Evolutionary conservation across 2,797 vertebrate genomes (phyloP).

Genomic region (Brachymystax lenok): DNA sequence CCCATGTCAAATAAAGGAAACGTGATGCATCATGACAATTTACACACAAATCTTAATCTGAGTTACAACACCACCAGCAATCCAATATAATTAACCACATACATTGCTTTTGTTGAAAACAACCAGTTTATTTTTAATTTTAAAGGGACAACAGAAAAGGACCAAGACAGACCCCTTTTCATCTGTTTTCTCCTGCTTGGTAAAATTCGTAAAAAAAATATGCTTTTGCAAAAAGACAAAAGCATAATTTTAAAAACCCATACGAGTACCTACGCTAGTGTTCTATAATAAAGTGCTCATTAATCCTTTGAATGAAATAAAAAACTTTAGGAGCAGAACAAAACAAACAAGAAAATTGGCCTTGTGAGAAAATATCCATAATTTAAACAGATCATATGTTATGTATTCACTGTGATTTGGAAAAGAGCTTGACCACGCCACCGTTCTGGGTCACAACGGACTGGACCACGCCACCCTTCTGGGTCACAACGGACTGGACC

Average conservation of each 20-base stretch:
- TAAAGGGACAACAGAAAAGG: constrained; percentile 75
- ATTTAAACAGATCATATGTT: constrained; percentile 42
- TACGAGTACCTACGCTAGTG: constrained; percentile 70
- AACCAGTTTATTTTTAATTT: not conserved
- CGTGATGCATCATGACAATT: constrained; percentile 83
- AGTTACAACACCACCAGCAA: constrained; percentile 80
- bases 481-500: not conserved
- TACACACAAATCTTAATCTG: constrained; percentile 59
- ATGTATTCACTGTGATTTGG: constrained; percentile 23
- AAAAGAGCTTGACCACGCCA: not conserved
- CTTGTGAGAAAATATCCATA: constrained; percentile 53
- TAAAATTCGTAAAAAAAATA: constrained; percentile 62
- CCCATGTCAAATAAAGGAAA: constrained; percentile 72
- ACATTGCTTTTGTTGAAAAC: constrained; percentile 73
- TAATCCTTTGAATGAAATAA: constrained; percentile 72
- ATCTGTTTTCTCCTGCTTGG: constrained; percentile 52
- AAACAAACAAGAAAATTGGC: constrained; percentile 2
- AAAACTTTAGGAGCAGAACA: constrained; percentile 58
- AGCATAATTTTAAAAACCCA: constrained; percentile 42
- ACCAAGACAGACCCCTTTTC: constrained; percentile 27
- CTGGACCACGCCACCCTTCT: too few species aligned
- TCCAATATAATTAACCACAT: constrained; percentile 81
- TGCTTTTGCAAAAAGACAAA: constrained; percentile 58
- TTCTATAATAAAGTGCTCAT: constrained; percentile 80
- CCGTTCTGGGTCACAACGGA: too few species aligned